Evolutionary conservation across 2,888 invertebrate species (phyloP).

Genomic region (Embidobia sp.): DNA sequence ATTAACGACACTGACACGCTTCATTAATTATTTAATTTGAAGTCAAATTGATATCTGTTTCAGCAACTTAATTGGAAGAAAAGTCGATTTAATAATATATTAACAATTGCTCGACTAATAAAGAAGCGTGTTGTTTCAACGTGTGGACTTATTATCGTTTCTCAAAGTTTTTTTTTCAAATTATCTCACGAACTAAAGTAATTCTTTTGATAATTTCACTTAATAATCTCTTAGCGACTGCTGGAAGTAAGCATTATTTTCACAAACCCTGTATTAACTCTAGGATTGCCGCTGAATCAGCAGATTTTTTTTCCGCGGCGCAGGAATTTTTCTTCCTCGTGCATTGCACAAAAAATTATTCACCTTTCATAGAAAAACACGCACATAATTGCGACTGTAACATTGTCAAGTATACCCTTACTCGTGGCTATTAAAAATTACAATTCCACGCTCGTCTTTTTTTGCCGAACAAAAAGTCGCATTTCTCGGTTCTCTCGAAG

Average conservation of each 20-base stretch:
- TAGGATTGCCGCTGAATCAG: conserved; percentile 52
- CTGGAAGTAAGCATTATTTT: conserved; percentile 58
- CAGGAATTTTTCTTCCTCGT: conserved; percentile 46
- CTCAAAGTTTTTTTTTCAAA: conserved; percentile 31
- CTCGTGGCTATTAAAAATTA: conserved; percentile 50
- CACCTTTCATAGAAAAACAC: conserved; percentile 38
- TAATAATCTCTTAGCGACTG: conserved; percentile 54
- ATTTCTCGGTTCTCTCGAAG: neutral
- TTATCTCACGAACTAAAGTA: conserved; percentile 38
- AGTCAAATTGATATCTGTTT: neutral
- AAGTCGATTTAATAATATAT: conserved; percentile 38
- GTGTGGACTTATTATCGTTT: conserved; percentile 27
- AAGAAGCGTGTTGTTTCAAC: conserved; percentile 32
- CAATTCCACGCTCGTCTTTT: conserved; percentile 19
- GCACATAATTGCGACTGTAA: conserved; percentile 44
- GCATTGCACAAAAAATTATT: conserved; percentile 47
- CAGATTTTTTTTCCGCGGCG: conserved; percentile 43
- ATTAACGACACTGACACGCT: neutral
- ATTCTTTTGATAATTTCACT: conserved; percentile 58
- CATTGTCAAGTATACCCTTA: conserved; percentile 52
- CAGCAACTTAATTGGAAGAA: conserved; percentile 10
- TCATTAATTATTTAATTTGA: conserved; percentile 17
- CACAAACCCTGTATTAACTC: conserved; percentile 46
- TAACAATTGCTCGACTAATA: conserved; percentile 15
- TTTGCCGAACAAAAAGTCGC: conserved; percentile 21